Evolutionary conservation across 2,797 vertebrate species (phyloP), one percentile per base, ranked within the genome.

Genomic region (Girardinus metallicus): DNA sequence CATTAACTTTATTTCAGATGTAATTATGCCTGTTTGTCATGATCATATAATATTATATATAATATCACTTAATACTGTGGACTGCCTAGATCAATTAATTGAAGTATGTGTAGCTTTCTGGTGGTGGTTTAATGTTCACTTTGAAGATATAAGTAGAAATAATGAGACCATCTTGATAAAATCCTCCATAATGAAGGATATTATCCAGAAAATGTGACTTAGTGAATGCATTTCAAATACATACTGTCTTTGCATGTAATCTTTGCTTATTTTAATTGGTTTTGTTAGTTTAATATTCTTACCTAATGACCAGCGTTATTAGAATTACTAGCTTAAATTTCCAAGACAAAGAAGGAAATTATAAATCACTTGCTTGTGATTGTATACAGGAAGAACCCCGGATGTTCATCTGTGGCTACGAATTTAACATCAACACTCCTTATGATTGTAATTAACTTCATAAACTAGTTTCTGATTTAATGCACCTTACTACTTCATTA

Each of bases 1-100:
- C 70, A 83, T 87, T 80, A 77, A 86, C 77, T 80, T 75, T 34
- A 62, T 41, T 83, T 83, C 51, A 5, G 73, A 78, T 85, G 57
- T 80, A 71, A 84, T 89, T 80, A 84, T 23, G 21, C 43, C 72
- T 77, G 36, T 53, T 86, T 73, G 34, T 72, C 73, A 77, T 0
- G 0, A 70, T 43, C 64, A 76, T 51, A 51, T 51, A 23, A 51
- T 51, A 23, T 51, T 51, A 23, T 23, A 10, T 51, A 23, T 86
- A 31, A 51, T 79, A 79, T n/a, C n/a, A 44, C 46, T 46, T 76
- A 39, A 26, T 76, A 74, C 74, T 82, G 47, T 75, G 78, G 85
- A 64, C 73, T 81, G 47, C 71, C 75, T 26, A 66, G 31, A 64
- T 84, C 71, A 51, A 29, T 64, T 68, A 75, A n/a, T 79, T 78